Conservation (phyloP, 2,797 vertebrate species). For the Apogon hyalosoma region DNA sequence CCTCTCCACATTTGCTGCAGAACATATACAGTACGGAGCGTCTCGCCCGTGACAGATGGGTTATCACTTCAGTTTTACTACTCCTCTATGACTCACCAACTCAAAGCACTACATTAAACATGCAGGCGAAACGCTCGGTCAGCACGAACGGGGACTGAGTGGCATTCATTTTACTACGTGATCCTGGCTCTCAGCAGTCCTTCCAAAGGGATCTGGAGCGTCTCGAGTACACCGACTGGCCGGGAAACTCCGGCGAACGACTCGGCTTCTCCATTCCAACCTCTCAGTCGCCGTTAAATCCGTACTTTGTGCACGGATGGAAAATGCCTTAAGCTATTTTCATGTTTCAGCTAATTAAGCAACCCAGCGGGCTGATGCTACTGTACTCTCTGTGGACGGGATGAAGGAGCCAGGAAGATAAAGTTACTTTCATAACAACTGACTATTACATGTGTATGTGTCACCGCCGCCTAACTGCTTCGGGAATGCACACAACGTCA, state of each 20-base stretch:
- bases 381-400: conserved; percentile 23
- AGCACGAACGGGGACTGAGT: conserved; percentile 54
- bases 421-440: conserved; percentile 19
- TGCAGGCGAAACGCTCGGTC: conserved; percentile 53
- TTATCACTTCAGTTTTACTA: conserved; percentile 42
- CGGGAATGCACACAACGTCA: neutral
- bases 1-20: conserved; percentile 13
- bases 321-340: conserved; percentile 33
- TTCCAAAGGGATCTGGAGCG: conserved; percentile 38
- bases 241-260: conserved; percentile 19
- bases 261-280: neutral
- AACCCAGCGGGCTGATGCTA: conserved; percentile 8
- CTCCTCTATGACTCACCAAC: conserved; percentile 37
- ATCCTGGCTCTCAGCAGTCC: conserved; percentile 39
- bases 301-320: neutral
- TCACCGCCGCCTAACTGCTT: conserved; percentile 4
- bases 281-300: conserved; percentile 14
- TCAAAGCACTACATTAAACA: conserved; percentile 47
- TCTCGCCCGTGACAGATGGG: conserved; percentile 37
- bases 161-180: conserved; percentile 56
- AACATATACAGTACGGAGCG: conserved; percentile 7
- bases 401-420: conserved; percentile 22
- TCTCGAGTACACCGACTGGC: conserved; percentile 13
- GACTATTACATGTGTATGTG: conserved; percentile 26
- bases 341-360: conserved; percentile 48